phyloP scores from a whole-genome alignment of 1,140 invertebrate genomes.

The Camponotus pennsylvanicus region DNA sequence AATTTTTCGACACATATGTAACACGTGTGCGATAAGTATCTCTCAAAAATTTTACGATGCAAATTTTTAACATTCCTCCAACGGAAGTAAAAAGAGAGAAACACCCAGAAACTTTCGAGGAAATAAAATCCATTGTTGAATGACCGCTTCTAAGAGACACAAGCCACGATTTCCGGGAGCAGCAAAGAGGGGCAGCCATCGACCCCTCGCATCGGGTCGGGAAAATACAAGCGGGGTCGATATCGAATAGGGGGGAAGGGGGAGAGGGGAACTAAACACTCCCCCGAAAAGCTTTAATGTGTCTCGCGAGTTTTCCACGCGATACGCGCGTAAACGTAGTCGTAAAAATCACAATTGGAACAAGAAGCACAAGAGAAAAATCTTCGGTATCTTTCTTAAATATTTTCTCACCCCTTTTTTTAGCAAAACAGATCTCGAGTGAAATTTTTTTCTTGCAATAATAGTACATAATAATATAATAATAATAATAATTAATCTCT shows the following conservation, averaged over 20 bases:
- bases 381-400: background rate
- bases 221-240: slow-evolving; percentile 75
- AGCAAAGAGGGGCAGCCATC: slow-evolving; percentile 63
- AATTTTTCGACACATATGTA: background rate
- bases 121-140: slow-evolving; percentile 71
- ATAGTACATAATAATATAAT: background rate
- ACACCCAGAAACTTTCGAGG: slow-evolving; percentile 30
- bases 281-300: slow-evolving; percentile 67
- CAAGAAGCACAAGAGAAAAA: background rate
- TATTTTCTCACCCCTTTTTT: background rate
- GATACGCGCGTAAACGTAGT: slow-evolving; percentile 40
- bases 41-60: background rate
- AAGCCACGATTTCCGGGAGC: slow-evolving; percentile 73
- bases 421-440: background rate
- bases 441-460: background rate
- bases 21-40: background rate
- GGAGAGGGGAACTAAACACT: slow-evolving; percentile 59
- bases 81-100: slow-evolving; percentile 42
- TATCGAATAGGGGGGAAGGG: slow-evolving; percentile 66
- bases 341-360: slow-evolving; percentile 38
- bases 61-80: background rate
- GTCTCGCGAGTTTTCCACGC: slow-evolving; percentile 68
- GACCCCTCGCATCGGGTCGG: slow-evolving; percentile 72
- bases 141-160: slow-evolving; percentile 60
- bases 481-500: background rate